Percentiles rank a stretch among this genome's conserved stretches.
phyloP scores from a whole-genome alignment of 2,888 invertebrate species.

The Parochlus steinenii region DNA sequence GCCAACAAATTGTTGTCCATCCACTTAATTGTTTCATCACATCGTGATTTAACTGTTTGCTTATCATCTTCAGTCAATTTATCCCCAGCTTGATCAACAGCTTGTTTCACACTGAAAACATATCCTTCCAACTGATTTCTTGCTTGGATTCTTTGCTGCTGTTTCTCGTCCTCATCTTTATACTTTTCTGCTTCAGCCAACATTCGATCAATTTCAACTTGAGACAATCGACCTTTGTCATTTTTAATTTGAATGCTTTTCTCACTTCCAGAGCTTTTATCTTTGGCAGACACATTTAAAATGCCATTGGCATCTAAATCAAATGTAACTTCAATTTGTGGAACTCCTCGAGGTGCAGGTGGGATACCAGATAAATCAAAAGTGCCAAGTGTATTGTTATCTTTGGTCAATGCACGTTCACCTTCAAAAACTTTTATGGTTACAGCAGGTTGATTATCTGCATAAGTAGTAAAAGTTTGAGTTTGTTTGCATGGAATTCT shows the following conservation, averaged over 20 bases:
- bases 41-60: constrained; percentile 43
- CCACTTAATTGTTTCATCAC: constrained; percentile 50
- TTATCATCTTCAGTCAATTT: constrained; percentile 57
- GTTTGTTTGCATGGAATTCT: constrained; percentile 56
- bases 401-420: constrained; percentile 71
- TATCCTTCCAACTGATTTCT: constrained; percentile 67
- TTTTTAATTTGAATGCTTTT: constrained; percentile 76
- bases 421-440: constrained; percentile 60
- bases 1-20: constrained; percentile 61
- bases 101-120: constrained; percentile 53
- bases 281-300: constrained; percentile 59
- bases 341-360: constrained; percentile 61
- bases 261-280: constrained; percentile 60
- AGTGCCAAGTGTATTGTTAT: constrained; percentile 71
- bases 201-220: constrained; percentile 80
- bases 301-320: constrained; percentile 86
- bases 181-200: constrained; percentile 63
- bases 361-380: constrained; percentile 71
- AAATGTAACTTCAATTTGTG: constrained; percentile 55
- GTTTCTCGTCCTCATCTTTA: constrained; percentile 55
- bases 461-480: constrained; percentile 60
- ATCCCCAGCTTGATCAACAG: constrained; percentile 42
- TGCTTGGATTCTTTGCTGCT: constrained; percentile 46
- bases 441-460: constrained; percentile 65
- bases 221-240: constrained; percentile 68